Percentiles rank a stretch among this genome's conserved stretches.
These are phyloP conservation scores for Hydriomena furcata DNA, from an alignment of 2,888 invertebrate species.

Conservation along the genomic window DNA sequence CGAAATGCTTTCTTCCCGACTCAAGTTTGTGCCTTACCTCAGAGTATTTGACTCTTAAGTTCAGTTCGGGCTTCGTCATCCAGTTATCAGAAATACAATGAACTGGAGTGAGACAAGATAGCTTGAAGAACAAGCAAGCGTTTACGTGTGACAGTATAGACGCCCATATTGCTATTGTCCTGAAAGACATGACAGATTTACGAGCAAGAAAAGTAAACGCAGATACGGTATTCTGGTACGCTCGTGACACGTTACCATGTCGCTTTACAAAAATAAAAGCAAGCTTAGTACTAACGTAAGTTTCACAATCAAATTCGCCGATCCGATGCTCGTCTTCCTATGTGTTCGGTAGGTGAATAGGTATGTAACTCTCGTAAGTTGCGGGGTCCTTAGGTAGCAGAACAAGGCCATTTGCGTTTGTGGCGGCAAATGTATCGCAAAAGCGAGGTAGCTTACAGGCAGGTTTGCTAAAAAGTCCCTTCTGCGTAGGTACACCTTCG, in stretches of 20 bases:
- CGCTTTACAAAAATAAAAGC: background rate
- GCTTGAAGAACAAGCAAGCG: conserved; percentile 76
- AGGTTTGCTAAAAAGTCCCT: conserved; percentile 72
- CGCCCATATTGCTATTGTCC: conserved; percentile 75
- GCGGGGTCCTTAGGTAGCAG: conserved; percentile 66
- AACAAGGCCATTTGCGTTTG: conserved; percentile 55
- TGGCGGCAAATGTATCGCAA: conserved; percentile 47
- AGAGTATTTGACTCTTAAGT: conserved; percentile 61
- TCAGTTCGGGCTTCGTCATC: conserved; percentile 70
- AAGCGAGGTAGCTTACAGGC: conserved; percentile 64
- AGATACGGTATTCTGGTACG: too few relatives aligned
- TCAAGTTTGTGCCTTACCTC: conserved; percentile 48
- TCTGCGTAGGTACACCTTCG: conserved; percentile 60
- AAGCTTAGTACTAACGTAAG: conserved; percentile 61
- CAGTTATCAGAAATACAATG: conserved; percentile 71
- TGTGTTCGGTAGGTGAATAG: conserved; percentile 71
- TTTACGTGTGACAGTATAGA: conserved; percentile 75
- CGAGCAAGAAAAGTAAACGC: too few relatives aligned
- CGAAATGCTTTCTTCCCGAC: too few relatives aligned
- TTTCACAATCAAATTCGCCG: conserved; percentile 71
- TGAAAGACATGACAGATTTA: conserved; percentile 43
- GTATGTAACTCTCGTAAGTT: conserved; percentile 70
- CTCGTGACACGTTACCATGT: too few relatives aligned
- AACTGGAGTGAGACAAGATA: conserved; percentile 72
- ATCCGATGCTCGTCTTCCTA: conserved; percentile 67